Percentiles rank a stretch among this genome's conserved stretches.
These are phyloP conservation scores for Fopius arisanus DNA, from an alignment of 1,140 invertebrate genomes.

Conservation along the genomic window DNA sequence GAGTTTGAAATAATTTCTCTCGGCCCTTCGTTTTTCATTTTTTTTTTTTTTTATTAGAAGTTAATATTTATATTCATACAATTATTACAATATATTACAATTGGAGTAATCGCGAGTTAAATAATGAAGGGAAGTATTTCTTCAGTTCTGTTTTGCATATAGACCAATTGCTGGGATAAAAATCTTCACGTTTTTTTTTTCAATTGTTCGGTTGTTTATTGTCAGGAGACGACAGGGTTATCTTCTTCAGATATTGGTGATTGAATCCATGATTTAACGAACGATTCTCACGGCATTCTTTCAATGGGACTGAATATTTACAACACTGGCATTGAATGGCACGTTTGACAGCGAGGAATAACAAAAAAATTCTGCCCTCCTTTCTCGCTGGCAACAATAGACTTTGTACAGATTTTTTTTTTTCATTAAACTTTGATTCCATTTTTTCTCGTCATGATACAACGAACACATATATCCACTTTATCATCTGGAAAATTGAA, in stretches of 20 bases:
- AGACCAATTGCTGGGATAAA: conserved; percentile 15
- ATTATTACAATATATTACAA: conserved; percentile 56
- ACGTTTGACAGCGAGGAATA: conserved; percentile 43
- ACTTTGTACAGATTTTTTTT: conserved; percentile 59
- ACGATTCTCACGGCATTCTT: conserved; percentile 18
- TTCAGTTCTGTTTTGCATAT: neutral
- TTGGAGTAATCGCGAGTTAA: conserved; percentile 48
- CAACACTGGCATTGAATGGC: conserved; percentile 49
- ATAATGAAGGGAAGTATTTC: conserved; percentile 25
- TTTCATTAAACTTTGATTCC: conserved; percentile 22
- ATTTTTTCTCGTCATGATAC: neutral
- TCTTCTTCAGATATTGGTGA: conserved; percentile 10
- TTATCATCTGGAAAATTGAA: conserved; percentile 22
- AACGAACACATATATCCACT: neutral
- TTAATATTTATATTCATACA: conserved; percentile 47
- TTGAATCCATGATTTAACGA: conserved; percentile 23
- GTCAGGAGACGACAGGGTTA: neutral
- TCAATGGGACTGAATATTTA: conserved; percentile 38
- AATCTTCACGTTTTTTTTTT: too few species aligned
- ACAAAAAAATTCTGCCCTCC: conserved; percentile 38
- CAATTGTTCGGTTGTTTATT: neutral
- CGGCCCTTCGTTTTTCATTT: neutral
- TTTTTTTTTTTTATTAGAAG: conserved; percentile 49
- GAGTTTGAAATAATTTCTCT: neutral
- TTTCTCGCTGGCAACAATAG: conserved; percentile 45